Evolutionary conservation across 2,888 invertebrate species (phyloP).

Genomic region (Danaus chrysippus): DNA sequence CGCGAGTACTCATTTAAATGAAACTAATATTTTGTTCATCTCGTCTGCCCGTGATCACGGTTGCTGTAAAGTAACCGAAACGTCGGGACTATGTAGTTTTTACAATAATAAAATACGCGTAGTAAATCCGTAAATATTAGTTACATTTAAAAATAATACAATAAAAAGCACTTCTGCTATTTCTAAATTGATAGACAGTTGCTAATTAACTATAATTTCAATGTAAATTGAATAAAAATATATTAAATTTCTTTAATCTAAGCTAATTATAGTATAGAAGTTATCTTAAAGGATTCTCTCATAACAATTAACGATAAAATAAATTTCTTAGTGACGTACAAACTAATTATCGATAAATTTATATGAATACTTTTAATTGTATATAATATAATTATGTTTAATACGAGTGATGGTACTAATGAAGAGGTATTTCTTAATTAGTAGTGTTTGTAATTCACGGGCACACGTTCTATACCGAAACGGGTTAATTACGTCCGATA

Average conservation of each 20-base stretch:
- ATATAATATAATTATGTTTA: too few relatives aligned
- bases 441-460: constrained; percentile 68
- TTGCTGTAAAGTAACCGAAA: too few relatives aligned
- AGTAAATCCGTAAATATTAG: too few relatives aligned
- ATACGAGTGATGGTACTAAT: constrained; percentile 63
- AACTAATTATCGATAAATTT: constrained; percentile 12
- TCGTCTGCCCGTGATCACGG: too few relatives aligned
- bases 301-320: constrained; percentile 30
- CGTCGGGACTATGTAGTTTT: too few relatives aligned
- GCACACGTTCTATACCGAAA: constrained; percentile 70
- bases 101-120: too few relatives aligned
- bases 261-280: constrained; percentile 8
- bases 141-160: too few relatives aligned
- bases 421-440: constrained; percentile 77
- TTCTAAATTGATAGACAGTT: not conserved
- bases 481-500: constrained; percentile 74
- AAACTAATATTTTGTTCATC: too few relatives aligned
- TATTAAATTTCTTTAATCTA: not conserved
- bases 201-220: not conserved
- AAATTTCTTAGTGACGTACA: not conserved
- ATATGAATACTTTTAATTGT: constrained; percentile 24
- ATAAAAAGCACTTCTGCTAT: too few relatives aligned
- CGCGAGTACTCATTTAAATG: too few relatives aligned
- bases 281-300: constrained; percentile 25
- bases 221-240: not conserved